Base-by-base conservation (phyloP, 1,140 invertebrate species). In the Panulirus ornatus region DNA sequence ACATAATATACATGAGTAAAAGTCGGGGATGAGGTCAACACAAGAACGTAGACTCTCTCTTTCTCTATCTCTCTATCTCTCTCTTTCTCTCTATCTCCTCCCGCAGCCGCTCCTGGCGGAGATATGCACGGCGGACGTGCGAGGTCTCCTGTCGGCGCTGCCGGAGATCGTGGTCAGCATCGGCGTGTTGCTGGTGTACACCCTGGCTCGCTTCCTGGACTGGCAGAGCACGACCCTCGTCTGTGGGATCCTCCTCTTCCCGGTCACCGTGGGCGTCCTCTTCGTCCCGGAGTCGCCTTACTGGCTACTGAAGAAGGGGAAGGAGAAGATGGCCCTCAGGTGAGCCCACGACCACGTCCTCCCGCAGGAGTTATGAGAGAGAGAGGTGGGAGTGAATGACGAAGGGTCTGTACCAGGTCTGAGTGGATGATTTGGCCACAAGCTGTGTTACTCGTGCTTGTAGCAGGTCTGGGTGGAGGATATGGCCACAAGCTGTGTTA, bases 261-360 rank as follows among this genome's bases (percentile, higher is more conserved):
- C 90, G 0, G 71, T 91, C 47, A 73, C 84, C 16, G 79, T 66
- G 2, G 82, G 58, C 36, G 70, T 90, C 27, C 88, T 92, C n/a
- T 92, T 88, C 40, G 88, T 92, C 27, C 92, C 90, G 6, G 92
- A 91, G 78, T 91, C 91, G 3, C 92, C 88, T 22, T 91, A 91
- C 42, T 91, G 91, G 92, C 86, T 91, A n/a, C 81, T 92, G 30
- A 82, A 85, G 51, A 87, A 88, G 30, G 92, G 92, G 38, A 88
- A 76, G 73, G 89, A 91, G 44, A 91, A 91, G 75, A 54, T 82
- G 30, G 91, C 91, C 0, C 75, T 88, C 34, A 84, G 87, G 91
- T 91, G 42, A 75, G 83, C 40, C 11, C 6, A 1, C 1, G n/a
- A 40, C 36, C 0, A 34, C 30, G 38, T n/a, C n/a, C n/a, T n/a